A percentile compares a stretch with the other conserved stretches of the same genome.
Evolutionary conservation across 2,113 vertebrate genomes (phyloP).

Genomic region (Chrysemys picta): DNA sequence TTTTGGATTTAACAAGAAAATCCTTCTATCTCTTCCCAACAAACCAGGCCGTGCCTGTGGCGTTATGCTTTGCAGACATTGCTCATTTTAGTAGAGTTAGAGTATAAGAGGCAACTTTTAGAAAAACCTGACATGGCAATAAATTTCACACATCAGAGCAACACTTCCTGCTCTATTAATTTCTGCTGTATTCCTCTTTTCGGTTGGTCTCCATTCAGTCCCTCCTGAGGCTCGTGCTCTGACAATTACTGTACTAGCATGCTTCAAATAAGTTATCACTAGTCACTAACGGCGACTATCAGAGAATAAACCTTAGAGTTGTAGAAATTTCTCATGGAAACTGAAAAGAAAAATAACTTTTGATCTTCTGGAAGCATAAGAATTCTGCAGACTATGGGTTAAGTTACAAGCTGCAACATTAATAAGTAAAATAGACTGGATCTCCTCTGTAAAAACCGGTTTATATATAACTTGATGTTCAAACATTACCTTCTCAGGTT

Average conservation of each 20-base stretch:
- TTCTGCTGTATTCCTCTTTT: neutral
- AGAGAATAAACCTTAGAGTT: neutral
- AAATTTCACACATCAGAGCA: neutral
- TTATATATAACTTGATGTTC: neutral
- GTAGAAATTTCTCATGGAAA: neutral
- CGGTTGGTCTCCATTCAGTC: neutral
- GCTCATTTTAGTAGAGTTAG: no score
- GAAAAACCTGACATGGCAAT: neutral
- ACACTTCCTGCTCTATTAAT: neutral
- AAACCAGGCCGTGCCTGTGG: neutral
- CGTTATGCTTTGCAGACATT: neutral
- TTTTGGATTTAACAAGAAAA: neutral
- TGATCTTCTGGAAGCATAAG: neutral
- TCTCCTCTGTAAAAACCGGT: neutral
- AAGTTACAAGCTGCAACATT: neutral
- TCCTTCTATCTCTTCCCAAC: neutral
- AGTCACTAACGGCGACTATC: neutral
- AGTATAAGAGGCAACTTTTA: neutral
- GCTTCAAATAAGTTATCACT: neutral
- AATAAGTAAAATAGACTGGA: neutral
- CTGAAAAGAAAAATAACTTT: neutral
- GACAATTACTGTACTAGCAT: neutral
- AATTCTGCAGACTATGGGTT: neutral
- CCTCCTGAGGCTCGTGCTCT: neutral
- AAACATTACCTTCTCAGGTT: neutral